Evolutionary conservation across 92 coral and sea anemone species (phyloP).

Genomic region (Zoanthus solanderi): DNA sequence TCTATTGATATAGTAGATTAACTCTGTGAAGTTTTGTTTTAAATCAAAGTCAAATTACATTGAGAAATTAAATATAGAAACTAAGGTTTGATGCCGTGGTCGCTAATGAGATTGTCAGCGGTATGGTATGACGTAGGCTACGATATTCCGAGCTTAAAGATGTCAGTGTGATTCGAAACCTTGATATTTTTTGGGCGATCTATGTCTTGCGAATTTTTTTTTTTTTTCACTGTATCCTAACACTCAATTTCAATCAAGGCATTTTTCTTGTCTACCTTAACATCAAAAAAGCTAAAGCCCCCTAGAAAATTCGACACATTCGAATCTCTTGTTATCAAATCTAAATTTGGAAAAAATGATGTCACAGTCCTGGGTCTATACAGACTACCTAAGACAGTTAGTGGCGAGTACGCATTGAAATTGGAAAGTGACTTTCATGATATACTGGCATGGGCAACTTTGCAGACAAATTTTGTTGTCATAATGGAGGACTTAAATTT

Average conservation of each 20-base stretch:
- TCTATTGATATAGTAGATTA: too few relatives aligned
- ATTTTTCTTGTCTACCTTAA: conserved; percentile 31
- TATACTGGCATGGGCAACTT: not conserved
- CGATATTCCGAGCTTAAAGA: too few relatives aligned
- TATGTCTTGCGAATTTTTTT: too few relatives aligned
- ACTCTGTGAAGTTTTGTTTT: too few relatives aligned
- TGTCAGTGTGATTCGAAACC: too few relatives aligned
- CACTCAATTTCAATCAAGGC: conserved; percentile 60
- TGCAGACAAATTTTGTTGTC: not conserved
- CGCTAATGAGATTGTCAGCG: too few relatives aligned
- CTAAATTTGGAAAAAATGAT: conserved; percentile 56
- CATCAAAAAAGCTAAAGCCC: conserved; percentile 28
- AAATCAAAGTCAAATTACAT: too few relatives aligned
- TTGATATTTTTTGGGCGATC: too few relatives aligned
- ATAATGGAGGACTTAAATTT: not conserved
- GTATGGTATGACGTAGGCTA: too few relatives aligned
- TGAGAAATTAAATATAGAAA: too few relatives aligned
- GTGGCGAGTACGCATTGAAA: too few relatives aligned
- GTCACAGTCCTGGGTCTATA: conserved; percentile 37
- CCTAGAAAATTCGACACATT: conserved; percentile 36
- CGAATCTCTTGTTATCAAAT: conserved; percentile 49
- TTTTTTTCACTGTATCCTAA: conserved; percentile 23
- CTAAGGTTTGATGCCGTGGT: too few relatives aligned
- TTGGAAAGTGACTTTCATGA: not conserved
- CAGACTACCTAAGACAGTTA: conserved; percentile 5